Conservation (phyloP, 2,888 invertebrate species). For the Thyatira batis region DNA sequence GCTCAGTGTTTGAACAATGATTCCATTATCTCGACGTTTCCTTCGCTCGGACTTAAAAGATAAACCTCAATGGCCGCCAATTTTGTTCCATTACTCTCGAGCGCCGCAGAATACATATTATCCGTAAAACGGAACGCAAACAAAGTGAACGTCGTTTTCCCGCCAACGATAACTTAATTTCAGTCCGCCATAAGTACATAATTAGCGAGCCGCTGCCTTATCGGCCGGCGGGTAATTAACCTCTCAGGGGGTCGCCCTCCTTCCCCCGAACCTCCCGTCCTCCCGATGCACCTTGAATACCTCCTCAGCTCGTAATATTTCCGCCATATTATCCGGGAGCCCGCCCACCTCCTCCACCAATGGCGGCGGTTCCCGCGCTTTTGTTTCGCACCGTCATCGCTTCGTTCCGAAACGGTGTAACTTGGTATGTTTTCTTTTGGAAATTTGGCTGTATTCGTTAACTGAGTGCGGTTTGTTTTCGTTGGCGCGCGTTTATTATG, state of each 20-base stretch:
- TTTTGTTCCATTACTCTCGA: conserved; percentile 78
- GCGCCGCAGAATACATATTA: conserved; percentile 74
- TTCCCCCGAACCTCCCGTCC: conserved; percentile 45
- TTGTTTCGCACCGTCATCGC: conserved; percentile 72
- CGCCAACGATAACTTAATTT: conserved; percentile 82
- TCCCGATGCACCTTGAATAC: conserved; percentile 72
- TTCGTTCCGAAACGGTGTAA: conserved; percentile 79
- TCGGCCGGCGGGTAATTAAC: conserved; percentile 82
- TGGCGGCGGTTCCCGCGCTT: conserved; percentile 78
- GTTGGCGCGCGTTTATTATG: conserved; percentile 70
- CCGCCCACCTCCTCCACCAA: conserved; percentile 81
- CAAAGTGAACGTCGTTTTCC: conserved; percentile 79
- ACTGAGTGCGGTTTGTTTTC: conserved; percentile 75
- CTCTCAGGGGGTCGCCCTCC: conserved; percentile 59
- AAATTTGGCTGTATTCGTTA: conserved; percentile 76
- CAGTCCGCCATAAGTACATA: conserved; percentile 82
- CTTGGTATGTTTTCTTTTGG: conserved; percentile 70
- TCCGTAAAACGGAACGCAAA: conserved; percentile 81
- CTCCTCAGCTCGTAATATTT: conserved; percentile 78
- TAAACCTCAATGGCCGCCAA: conserved; percentile 76
- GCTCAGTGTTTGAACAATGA: conserved; percentile 65
- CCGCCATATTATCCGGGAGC: conserved; percentile 79
- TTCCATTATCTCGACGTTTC: conserved; percentile 70
- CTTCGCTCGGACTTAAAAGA: conserved; percentile 67
- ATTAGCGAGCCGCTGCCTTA: conserved; percentile 82